These are phyloP conservation scores for Typhlichthys subterraneus DNA, from an alignment of 2,797 vertebrate genomes.

Conservation along the genomic window DNA sequence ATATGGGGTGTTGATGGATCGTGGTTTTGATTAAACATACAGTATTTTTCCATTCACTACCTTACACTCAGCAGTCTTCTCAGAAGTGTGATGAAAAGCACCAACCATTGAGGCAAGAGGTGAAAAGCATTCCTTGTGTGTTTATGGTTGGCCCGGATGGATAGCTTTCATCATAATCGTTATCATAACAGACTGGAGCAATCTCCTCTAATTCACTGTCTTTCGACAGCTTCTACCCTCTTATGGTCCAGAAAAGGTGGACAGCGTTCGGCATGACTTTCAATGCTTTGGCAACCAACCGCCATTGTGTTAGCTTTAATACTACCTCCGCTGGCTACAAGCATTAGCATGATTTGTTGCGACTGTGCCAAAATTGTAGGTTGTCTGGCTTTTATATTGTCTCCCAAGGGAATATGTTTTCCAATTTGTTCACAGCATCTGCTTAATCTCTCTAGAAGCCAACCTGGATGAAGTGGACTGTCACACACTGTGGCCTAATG, in stretches of 20 bases:
- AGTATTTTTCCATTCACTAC: constrained; percentile 31
- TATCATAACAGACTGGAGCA: constrained; percentile 51
- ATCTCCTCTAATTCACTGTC: constrained; percentile 43
- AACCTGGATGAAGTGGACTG: constrained; percentile 62
- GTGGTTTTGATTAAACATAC: background rate
- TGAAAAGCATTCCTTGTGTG: constrained; percentile 31
- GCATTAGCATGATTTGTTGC: constrained; percentile 42
- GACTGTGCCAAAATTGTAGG: constrained; percentile 35
- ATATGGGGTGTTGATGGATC: background rate
- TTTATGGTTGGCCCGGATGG: constrained; percentile 33
- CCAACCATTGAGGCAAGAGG: constrained; percentile 37
- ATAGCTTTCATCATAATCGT: constrained; percentile 27
- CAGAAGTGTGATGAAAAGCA: constrained; percentile 21
- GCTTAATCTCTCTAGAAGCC: constrained; percentile 67
- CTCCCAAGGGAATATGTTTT: constrained; percentile 60
- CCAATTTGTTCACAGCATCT: constrained; percentile 67
- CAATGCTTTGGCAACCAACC: constrained; percentile 29
- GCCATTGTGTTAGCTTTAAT: constrained; percentile 29
- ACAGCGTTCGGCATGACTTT: background rate
- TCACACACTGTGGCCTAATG: constrained; percentile 56
- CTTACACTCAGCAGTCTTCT: constrained; percentile 18
- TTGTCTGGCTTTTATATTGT: constrained; percentile 19
- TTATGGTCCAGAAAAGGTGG: constrained; percentile 7
- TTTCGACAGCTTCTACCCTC: constrained; percentile 25
- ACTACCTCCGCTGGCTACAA: constrained; percentile 36